Base-by-base conservation (phyloP, 2,888 invertebrate genomes). In the Kryphioiulus occultus region DNA sequence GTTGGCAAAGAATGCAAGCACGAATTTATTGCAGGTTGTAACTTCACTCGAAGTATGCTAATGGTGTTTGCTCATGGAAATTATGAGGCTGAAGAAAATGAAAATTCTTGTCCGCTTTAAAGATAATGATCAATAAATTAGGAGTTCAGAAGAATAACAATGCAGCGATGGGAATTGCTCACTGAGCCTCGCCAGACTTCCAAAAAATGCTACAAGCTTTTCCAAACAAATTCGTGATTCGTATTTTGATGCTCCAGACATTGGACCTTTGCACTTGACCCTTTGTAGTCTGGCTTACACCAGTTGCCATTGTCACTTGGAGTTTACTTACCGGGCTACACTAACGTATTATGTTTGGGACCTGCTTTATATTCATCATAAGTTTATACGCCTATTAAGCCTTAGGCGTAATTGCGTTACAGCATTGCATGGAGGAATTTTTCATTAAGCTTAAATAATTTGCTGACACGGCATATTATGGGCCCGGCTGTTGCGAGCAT, bases 121-220 rank as follows among this genome's bases (percentile, higher is more conserved):
- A 59, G n/a, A n/a, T 59, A 59, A 59, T 59, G 53, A 59, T 59
- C 53, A n/a, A n/a, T 59, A 59, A 59, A 59, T 59, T 59, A 59
- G 7, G n/a, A 59, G 1, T 9, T 2, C 19, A n/a, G n/a, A 59
- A 59, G 7, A 19, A 3, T 4, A 4, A n/a, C n/a, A 59, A 59
- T 12, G 15, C 12, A 59, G 5, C n/a, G 39, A 39, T 59, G n/a
- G 53, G n/a, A 59, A n/a, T 59, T 59, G 53, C n/a, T 7, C n/a
- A n/a, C n/a, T n/a, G n/a, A 17, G 7, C 7, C 19, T 59, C 0
- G 53, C n/a, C n/a, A n/a, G n/a, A 59, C n/a, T 59, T 19, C 7
- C 15, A n/a, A n/a, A n/a, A n/a, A n/a, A n/a, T n/a, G n/a, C n/a
- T 47, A 47, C 12, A 42, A 3, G 47, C 47, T 47, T 47, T 47